Evolutionary conservation across 1,140 invertebrate genomes (phyloP), one percentile per base, ranked within the genome.

Genomic region (Streblospio benedicti): DNA sequence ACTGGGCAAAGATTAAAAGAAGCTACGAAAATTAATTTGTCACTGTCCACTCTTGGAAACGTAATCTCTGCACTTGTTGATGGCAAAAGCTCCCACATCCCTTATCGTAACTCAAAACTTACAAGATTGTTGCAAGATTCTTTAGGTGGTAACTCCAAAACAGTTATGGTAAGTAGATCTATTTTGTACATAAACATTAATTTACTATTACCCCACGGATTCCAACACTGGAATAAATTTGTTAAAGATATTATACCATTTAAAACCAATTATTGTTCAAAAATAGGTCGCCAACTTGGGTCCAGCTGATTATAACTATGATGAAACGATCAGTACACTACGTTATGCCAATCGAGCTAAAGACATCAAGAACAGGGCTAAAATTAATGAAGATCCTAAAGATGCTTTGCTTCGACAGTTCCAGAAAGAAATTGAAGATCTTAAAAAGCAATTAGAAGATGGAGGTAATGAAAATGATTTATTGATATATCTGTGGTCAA

Each of bases 311-410:
- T 87, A 88, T 60, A 98, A 99, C 79, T 97, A 94, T 74, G 94
- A 98, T 71, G 96, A 99, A 78, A 94, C 93, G 0, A 90, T 98
- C 45, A 97, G 91, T 70, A 97, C 96, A 0, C 80, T 99, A 44
- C 81, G 97, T 16, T 99, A 99, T 80, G 95, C 96, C 0, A 94
- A 92, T 80, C 82, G 95, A 55, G 94, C 95, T 1, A 99, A 99
- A 78, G 94, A 91, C 71, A 99, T 99, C 60, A 89, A 93, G 73
- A 99, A 99, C 77, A 86, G 88, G 66, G 94, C 93, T 50, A 86
- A 88, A 62, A 88, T 99, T 57, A 99, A 99, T 76, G 94, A 97
- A 75, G 95, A 99, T 80, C 93, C 95, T 0, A 97, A 97, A 71
- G 94, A 98, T 80, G 93, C 96, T 2, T 78, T 98, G 25, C 83